Conservation (phyloP, 1,140 invertebrate genomes). For the Brachionus sp. region DNA sequence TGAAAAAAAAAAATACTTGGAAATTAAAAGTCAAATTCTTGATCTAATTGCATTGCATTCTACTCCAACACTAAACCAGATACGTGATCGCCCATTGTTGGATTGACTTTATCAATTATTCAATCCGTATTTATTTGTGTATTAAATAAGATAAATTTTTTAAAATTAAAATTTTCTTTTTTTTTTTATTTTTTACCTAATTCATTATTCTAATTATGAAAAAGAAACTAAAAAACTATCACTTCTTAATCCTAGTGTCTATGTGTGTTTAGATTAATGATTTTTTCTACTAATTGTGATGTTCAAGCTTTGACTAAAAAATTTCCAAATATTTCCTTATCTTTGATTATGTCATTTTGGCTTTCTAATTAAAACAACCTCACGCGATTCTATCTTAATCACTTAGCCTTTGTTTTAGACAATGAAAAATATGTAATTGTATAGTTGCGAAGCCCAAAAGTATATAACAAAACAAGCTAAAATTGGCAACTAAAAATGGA, state of each 20-base stretch:
- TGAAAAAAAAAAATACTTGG: not conserved
- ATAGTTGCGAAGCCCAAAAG: not conserved
- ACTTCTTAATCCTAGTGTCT: not conserved
- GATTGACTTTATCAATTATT: constrained; percentile 38
- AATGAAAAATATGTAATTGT: constrained; percentile 22
- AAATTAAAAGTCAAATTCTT: constrained; percentile 31
- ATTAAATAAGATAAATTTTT: not conserved
- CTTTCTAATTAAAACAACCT: not conserved
- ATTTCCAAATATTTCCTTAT: not conserved
- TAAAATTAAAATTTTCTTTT: not conserved
- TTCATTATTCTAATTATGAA: not conserved
- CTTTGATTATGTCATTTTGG: constrained; percentile 9
- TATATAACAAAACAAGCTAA: not conserved
- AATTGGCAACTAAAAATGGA: not conserved
- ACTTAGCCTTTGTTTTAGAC: not conserved
- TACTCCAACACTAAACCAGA: not conserved
- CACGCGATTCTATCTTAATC: not conserved
- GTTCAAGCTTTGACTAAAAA: not conserved
- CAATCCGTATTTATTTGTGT: constrained; percentile 24
- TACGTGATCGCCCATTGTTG: constrained; percentile 24
- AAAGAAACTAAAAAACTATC: not conserved
- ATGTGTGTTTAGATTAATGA: not conserved
- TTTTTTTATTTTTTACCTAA: not conserved
- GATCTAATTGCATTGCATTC: not conserved
- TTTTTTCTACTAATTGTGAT: not conserved